These are phyloP conservation scores for Vespertilio murinus DNA, from an alignment of 2,797 vertebrate species.

Conservation along the genomic window DNA sequence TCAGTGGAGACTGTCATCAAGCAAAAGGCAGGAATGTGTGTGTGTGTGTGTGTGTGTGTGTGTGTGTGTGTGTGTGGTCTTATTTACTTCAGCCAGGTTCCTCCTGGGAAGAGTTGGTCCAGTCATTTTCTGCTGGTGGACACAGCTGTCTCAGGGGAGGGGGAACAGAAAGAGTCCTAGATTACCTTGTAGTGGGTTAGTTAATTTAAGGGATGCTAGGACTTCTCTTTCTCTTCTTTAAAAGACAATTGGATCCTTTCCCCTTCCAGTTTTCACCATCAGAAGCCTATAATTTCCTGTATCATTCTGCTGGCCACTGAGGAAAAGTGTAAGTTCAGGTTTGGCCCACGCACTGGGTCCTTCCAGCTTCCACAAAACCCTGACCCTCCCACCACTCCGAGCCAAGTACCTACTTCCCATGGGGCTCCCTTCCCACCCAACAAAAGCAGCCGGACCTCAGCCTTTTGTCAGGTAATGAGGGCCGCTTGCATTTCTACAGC, in stretches of 20 bases:
- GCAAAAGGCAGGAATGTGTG: conserved; percentile 25
- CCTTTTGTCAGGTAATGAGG: conserved; percentile 90
- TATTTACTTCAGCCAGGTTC: conserved; percentile 50
- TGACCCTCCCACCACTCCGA: conserved; percentile 81
- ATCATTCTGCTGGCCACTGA: conserved; percentile 85
- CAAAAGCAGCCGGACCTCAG: conserved; percentile 79
- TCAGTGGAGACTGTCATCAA: background rate
- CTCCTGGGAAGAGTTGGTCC: conserved; percentile 55
- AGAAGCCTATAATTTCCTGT: conserved; percentile 86
- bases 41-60: background rate
- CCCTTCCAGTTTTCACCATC: conserved; percentile 56
- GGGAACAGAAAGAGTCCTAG: conserved; percentile 44
- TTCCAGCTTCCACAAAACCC: conserved; percentile 85
- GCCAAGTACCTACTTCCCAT: conserved; percentile 83
- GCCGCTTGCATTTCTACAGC: conserved; percentile 86
- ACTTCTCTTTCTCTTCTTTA: background rate
- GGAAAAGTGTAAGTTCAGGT: conserved; percentile 85
- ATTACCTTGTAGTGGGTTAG: background rate
- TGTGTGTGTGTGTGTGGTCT: background rate
- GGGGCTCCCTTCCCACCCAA: conserved; percentile 80
- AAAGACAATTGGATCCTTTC: conserved; percentile 72
- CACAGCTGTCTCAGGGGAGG: conserved; percentile 57
- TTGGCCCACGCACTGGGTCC: conserved; percentile 83
- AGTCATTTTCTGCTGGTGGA: conserved; percentile 56
- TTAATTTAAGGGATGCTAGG: conserved; percentile 48